These are phyloP conservation scores for Esperia sulphurella DNA, from an alignment of 2,888 invertebrate species.

Conservation along the genomic window DNA sequence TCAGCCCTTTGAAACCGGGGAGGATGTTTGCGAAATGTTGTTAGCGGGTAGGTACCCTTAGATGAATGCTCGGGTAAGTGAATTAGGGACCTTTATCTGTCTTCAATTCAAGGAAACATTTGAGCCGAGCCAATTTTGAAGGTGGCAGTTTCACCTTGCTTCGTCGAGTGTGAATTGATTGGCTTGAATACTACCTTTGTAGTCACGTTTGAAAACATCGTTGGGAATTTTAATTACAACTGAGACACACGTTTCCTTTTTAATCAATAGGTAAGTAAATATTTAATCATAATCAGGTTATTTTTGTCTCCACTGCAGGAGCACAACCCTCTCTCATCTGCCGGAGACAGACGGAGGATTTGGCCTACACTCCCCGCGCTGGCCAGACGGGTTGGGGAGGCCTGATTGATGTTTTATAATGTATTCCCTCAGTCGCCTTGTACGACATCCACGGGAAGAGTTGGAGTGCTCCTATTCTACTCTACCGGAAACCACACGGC, in stretches of 20 bases:
- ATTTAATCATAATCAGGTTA: no score
- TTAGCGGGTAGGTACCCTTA: slow-evolving; percentile 16
- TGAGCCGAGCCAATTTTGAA: neutral
- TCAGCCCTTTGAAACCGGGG: slow-evolving; percentile 24
- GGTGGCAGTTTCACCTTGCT: neutral
- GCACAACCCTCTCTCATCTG: no score
- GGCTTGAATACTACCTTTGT: neutral
- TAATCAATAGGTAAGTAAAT: no score
- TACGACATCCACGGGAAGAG: no score
- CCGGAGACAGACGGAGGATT: no score
- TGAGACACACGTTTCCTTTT: neutral
- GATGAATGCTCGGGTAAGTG: slow-evolving; percentile 51
- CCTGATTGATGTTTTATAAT: no score
- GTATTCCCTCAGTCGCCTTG: no score
- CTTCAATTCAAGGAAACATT: neutral
- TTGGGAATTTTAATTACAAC: neutral
- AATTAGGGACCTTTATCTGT: slow-evolving; percentile 31
- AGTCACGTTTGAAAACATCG: neutral
- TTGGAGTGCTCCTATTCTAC: no score
- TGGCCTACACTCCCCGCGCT: no score
- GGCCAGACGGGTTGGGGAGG: no score
- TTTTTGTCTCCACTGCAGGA: no score
- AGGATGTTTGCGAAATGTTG: slow-evolving; percentile 25
- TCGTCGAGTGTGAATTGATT: neutral
- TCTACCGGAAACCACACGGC: no score